A percentile compares a stretch with the other conserved stretches of the same genome.
phyloP scores from a whole-genome alignment of 2,797 vertebrate species.

The Poeciliopsis infans region DNA sequence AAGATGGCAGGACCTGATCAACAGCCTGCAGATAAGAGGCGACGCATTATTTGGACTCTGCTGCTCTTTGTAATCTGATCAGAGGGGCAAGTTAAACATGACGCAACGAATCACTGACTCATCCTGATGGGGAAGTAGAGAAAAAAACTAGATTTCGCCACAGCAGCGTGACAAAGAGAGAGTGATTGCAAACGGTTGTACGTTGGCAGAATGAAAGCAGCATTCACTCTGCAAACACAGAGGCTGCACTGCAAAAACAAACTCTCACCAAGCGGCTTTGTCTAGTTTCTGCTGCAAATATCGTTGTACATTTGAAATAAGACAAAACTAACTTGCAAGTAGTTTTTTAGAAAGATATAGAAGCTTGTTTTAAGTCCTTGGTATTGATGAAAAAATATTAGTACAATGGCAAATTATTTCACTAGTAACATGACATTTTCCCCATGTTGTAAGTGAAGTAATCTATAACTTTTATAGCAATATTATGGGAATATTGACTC shows the following conservation, averaged over 20 bases:
- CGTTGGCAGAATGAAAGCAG: background rate
- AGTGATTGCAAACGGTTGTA: background rate
- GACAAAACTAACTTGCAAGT: too few species aligned
- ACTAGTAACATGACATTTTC: too few species aligned
- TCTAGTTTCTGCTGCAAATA: too few species aligned
- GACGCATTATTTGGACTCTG: background rate
- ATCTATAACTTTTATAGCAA: too few species aligned
- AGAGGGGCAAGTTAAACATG: conserved; percentile 20
- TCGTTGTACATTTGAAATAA: too few species aligned
- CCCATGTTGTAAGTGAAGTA: too few species aligned
- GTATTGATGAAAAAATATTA: too few species aligned
- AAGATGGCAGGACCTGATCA: background rate
- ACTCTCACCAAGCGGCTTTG: too few species aligned
- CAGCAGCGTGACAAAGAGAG: background rate
- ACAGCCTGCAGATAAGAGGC: background rate
- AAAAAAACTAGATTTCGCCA: conserved; percentile 40
- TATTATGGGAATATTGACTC: too few species aligned
- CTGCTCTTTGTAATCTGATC: conserved; percentile 9
- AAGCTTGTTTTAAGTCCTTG: too few species aligned
- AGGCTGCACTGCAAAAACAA: background rate
- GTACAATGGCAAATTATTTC: background rate
- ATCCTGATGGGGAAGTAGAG: conserved; percentile 28
- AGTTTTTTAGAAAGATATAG: too few species aligned
- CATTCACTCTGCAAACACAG: background rate
- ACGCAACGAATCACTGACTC: conserved; percentile 61